A percentile compares a stretch with the other conserved stretches of the same genome.
Conservation (phyloP, 2,888 invertebrate species). For the Tricholauxania praeusta region DNA sequence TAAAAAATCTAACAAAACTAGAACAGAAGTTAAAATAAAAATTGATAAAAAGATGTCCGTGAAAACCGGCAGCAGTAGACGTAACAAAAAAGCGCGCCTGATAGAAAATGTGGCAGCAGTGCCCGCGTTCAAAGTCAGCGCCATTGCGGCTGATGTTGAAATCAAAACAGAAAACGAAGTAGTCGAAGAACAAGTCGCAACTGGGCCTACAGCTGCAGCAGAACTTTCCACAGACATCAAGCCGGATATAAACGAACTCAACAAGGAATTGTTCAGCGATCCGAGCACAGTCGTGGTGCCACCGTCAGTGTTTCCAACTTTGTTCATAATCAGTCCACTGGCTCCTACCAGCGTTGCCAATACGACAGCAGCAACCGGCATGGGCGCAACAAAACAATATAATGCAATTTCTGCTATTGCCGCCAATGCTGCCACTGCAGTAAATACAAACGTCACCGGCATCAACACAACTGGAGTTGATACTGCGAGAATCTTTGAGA, state of each 20-base stretch:
- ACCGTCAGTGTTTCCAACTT: conserved; percentile 24
- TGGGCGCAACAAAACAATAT: background rate
- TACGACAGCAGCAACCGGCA: background rate
- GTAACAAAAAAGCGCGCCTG: conserved; percentile 18
- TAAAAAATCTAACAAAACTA: conserved; percentile 17
- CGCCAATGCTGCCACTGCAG: background rate
- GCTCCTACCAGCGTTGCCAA: background rate
- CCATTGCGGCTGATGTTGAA: conserved; percentile 4
- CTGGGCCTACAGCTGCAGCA: background rate
- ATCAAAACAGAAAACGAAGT: conserved; percentile 16
- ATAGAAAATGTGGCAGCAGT: background rate
- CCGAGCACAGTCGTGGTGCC: conserved; percentile 8
- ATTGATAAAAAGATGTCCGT: conserved; percentile 40
- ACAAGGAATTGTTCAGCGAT: conserved; percentile 25
- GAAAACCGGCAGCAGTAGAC: conserved; percentile 18
- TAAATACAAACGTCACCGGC: background rate
- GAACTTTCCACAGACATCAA: conserved; percentile 26
- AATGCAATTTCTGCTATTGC: background rate
- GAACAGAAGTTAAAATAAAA: conserved; percentile 22
- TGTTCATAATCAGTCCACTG: conserved; percentile 29
- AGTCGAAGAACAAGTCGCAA: background rate
- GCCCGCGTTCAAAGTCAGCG: background rate
- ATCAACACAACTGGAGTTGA: background rate
- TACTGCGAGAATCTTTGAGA: conserved; percentile 3
- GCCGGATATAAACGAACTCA: conserved; percentile 28